phyloP scores from a whole-genome alignment of 2,113 vertebrate species.

The Heterotilapia buettikoferi region DNA sequence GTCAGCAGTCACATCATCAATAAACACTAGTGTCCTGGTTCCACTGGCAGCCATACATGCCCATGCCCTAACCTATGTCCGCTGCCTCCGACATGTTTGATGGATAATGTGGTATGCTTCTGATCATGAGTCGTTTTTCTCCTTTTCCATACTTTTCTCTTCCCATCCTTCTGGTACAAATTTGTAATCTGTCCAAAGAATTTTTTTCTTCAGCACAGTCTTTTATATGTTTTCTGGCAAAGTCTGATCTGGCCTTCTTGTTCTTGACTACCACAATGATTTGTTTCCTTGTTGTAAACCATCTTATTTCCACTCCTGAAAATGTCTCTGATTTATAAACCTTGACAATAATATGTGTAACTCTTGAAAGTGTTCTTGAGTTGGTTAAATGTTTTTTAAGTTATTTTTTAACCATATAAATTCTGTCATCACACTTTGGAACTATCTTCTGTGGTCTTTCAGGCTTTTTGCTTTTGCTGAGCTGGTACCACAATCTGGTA shows the following conservation, averaged over 20 bases:
- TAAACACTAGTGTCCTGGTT: neutral
- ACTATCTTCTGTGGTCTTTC: neutral
- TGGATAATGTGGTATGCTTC: neutral
- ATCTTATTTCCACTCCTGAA: neutral
- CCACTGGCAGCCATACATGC: neutral
- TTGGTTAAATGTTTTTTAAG: neutral
- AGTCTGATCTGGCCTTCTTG: neutral
- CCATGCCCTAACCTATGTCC: neutral
- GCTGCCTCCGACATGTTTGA: neutral
- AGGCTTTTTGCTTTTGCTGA: neutral
- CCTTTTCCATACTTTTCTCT: neutral
- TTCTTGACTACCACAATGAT: neutral
- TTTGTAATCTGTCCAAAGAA: neutral
- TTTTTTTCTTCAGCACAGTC: fast-evolving
- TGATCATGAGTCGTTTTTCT: neutral
- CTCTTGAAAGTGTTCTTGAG: neutral
- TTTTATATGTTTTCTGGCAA: neutral
- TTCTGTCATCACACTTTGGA: neutral
- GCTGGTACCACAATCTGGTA: neutral
- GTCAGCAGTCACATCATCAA: neutral
- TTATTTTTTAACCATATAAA: neutral
- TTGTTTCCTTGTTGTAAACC: neutral
- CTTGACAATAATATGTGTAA: neutral
- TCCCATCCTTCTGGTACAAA: neutral
- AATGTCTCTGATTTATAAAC: neutral